Evolutionary conservation across 2,113 vertebrate genomes (phyloP).

Genomic region (Callorhinus ursinus): DNA sequence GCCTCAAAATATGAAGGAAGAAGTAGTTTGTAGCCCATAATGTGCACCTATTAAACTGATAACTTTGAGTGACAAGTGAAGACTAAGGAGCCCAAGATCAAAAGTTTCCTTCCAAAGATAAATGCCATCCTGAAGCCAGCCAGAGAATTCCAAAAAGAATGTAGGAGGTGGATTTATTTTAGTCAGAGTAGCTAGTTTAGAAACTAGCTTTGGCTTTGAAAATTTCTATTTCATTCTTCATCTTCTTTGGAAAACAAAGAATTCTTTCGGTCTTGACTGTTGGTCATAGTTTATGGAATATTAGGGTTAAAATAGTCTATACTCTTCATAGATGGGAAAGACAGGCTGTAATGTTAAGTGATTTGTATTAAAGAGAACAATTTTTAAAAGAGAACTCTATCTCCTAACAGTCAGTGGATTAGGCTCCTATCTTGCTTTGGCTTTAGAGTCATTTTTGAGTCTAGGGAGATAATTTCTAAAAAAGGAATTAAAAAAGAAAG

Average conservation of each 20-base stretch:
- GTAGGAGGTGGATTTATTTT: not conserved
- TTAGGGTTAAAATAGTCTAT: not conserved
- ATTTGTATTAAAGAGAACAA: not conserved
- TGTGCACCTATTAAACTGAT: not conserved
- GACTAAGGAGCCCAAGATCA: not conserved
- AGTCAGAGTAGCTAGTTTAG: not conserved
- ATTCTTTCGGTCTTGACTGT: not conserved
- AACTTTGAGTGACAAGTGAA: not conserved
- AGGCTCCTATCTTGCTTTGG: not conserved
- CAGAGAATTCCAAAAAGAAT: not conserved
- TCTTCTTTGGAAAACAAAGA: not conserved
- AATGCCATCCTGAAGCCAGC: not conserved
- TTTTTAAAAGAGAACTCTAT: not conserved
- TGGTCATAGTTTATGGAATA: not conserved
- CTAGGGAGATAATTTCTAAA: conserved; percentile 1
- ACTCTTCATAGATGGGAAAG: not conserved
- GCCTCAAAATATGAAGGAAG: not conserved
- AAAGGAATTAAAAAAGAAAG: not conserved
- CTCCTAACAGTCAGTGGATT: not conserved
- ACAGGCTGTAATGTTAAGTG: not conserved
- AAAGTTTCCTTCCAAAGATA: not conserved
- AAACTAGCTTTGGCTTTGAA: conserved; percentile 42
- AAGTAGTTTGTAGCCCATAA: not conserved
- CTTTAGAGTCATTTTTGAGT: not conserved
- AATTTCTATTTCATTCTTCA: conserved; percentile 14